Evolutionary conservation across 2,888 invertebrate species (phyloP).

Genomic region (Eurytoma californica): DNA sequence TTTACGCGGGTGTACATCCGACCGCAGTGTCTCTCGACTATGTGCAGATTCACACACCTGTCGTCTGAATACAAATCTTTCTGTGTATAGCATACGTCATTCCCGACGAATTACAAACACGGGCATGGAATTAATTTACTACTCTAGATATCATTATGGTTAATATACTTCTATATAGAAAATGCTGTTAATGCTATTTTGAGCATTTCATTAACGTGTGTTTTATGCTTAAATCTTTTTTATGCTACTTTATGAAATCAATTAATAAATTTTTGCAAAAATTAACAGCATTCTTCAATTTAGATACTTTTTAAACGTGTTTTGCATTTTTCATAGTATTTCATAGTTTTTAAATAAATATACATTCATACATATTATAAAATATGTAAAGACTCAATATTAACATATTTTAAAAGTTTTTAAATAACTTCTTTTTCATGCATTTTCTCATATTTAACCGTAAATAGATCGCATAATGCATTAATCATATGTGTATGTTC

Average conservation of each 20-base stretch:
- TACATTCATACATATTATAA: no score
- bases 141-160: conserved; percentile 15
- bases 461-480: no score
- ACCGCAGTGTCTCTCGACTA: neutral
- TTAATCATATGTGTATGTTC: no score
- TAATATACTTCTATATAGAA: conserved; percentile 13
- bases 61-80: neutral
- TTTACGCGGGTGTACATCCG: conserved; percentile 5
- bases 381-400: no score
- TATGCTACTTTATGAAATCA: no score
- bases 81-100: neutral
- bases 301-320: neutral
- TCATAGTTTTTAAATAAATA: no score
- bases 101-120: conserved; percentile 26
- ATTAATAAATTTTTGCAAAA: neutral
- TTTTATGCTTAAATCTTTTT: no score
- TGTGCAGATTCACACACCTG: conserved; percentile 4
- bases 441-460: no score
- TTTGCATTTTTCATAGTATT: neutral
- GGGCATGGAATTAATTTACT: conserved; percentile 35
- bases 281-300: conserved; percentile 9
- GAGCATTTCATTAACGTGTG: neutral
- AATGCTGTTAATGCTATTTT: conserved; percentile 8
- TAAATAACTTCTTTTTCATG: no score
- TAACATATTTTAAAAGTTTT: no score